These are phyloP conservation scores for Pterois miles DNA, from an alignment of 2,797 vertebrate species.

Conservation along the genomic window DNA sequence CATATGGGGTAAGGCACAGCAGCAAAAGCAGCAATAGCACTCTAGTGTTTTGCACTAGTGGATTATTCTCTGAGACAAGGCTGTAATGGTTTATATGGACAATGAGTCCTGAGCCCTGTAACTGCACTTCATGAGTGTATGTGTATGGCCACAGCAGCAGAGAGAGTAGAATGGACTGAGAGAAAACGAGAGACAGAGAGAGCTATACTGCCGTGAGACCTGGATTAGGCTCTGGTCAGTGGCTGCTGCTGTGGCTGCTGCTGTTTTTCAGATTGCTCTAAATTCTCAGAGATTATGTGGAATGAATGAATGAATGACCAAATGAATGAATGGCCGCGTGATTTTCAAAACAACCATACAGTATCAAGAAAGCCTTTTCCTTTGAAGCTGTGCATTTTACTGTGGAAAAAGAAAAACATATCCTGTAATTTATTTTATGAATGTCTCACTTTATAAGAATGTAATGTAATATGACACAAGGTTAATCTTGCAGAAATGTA, in stretches of 20 bases:
- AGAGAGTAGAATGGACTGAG: slow-evolving; percentile 31
- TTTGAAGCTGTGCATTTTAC: slow-evolving; percentile 10
- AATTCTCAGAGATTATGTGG: slow-evolving; percentile 83
- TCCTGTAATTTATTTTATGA: not conserved
- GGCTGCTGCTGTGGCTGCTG: slow-evolving; percentile 70
- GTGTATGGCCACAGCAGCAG: slow-evolving; percentile 28
- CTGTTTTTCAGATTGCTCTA: slow-evolving; percentile 82
- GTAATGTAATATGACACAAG: not conserved
- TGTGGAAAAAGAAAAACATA: not conserved
- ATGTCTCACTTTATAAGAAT: not conserved
- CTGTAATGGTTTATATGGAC: slow-evolving; percentile 71
- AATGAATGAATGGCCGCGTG: slow-evolving; percentile 63
- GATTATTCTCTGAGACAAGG: slow-evolving; percentile 71
- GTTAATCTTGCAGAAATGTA: not conserved
- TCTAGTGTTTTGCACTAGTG: slow-evolving; percentile 68
- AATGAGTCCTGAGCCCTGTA: slow-evolving; percentile 63
- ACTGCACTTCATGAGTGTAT: slow-evolving; percentile 35
- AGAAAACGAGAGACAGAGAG: slow-evolving; percentile 35
- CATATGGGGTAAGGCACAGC: slow-evolving; percentile 68
- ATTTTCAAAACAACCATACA: slow-evolving; percentile 49
- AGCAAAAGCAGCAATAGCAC: slow-evolving; percentile 61
- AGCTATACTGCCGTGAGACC: slow-evolving; percentile 72
- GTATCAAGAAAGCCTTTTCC: slow-evolving; percentile 3
- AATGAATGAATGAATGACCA: slow-evolving; percentile 73
- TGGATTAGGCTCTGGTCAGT: slow-evolving; percentile 79